Conservation (phyloP, 2,113 vertebrate genomes). For the Dasyurus viverrinus region DNA sequence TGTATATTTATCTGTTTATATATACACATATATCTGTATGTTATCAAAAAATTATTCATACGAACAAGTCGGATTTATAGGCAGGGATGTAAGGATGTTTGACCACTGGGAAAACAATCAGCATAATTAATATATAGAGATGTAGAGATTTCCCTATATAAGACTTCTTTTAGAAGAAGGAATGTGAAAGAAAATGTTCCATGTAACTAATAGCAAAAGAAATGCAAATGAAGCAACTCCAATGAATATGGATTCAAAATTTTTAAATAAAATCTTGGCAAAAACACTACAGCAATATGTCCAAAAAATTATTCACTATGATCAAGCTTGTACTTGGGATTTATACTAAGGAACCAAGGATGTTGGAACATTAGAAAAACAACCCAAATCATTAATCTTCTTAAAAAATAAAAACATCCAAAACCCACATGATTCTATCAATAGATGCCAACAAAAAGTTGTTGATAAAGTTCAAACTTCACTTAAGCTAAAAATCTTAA, state of each 20-base stretch:
- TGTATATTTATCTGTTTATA: background rate
- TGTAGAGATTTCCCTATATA: background rate
- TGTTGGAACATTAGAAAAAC: background rate
- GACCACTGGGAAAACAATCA: background rate
- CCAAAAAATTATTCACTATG: background rate
- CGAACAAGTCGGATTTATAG: background rate
- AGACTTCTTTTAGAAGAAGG: background rate
- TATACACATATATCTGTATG: too few relatives aligned
- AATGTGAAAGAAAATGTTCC: background rate
- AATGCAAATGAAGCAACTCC: background rate
- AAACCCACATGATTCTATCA: background rate
- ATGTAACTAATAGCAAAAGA: background rate
- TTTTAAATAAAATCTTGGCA: background rate
- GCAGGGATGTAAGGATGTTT: background rate
- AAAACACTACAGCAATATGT: background rate
- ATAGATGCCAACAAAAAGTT: background rate
- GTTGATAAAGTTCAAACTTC: background rate
- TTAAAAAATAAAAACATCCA: background rate
- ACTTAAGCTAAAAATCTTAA: background rate
- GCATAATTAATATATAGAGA: background rate
- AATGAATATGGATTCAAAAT: background rate
- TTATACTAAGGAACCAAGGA: background rate
- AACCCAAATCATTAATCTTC: background rate
- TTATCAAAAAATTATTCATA: background rate
- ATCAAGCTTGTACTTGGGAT: background rate